These are phyloP conservation scores for human DNA, from an alignment of 2,113 vertebrate genomes.

Conservation along the genomic window DNA sequence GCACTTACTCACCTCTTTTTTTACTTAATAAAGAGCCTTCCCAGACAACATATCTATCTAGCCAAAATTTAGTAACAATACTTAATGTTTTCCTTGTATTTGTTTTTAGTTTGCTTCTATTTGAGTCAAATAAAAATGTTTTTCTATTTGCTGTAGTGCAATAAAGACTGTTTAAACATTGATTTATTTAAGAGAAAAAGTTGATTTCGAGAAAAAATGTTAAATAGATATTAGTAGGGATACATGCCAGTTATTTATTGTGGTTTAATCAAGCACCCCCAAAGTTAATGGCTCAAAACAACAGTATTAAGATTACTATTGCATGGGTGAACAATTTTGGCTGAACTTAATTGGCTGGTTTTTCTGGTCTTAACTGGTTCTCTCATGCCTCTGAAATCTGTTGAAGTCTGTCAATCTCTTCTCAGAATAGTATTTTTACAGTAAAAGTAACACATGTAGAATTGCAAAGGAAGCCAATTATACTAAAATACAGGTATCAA, in stretches of 20 bases:
- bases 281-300: neutral
- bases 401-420: neutral
- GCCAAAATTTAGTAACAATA: neutral
- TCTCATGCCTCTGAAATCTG: neutral
- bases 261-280: neutral
- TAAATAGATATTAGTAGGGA: neutral
- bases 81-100: neutral
- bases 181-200: conserved; percentile 19
- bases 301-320: neutral
- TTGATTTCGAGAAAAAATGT: neutral
- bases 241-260: neutral
- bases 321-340: neutral
- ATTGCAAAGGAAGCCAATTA: neutral
- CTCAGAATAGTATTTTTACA: neutral
- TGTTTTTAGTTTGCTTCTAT: conserved; percentile 22
- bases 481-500: neutral
- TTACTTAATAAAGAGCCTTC: neutral
- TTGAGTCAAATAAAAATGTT: neutral
- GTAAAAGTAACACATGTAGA: neutral
- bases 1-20: neutral
- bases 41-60: neutral
- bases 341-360: neutral
- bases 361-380: neutral
- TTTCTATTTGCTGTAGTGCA: neutral
- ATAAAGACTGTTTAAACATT: neutral